Evolutionary conservation across 2,113 vertebrate species (phyloP).

Genomic region (Callipepla squamata): DNA sequence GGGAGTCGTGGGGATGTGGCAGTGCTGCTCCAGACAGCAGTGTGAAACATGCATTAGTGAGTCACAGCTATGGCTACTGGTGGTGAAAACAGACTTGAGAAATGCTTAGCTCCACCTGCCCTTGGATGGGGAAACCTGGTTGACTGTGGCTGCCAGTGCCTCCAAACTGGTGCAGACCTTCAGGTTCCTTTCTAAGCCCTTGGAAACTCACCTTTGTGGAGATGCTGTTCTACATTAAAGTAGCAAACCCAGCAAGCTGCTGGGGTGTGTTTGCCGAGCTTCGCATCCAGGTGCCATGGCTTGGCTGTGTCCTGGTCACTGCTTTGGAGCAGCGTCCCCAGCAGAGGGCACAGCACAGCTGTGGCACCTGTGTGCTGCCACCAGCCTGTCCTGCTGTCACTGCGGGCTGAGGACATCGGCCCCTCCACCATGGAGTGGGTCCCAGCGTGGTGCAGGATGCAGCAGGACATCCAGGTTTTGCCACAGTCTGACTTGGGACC

Average conservation of each 20-base stretch:
- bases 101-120: neutral
- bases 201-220: rapidly evolving
- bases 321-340: neutral
- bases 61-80: neutral
- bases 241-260: neutral
- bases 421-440: neutral
- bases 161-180: neutral
- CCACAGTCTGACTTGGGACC: neutral
- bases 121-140: neutral
- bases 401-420: rapidly evolving
- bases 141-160: neutral
- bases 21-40: neutral
- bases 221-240: rapidly evolving
- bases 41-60: neutral
- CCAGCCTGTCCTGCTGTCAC: rapidly evolving
- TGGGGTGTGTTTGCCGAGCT: rapidly evolving
- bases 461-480: neutral
- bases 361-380: neutral
- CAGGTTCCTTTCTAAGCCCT: neutral
- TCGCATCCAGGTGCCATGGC: rapidly evolving
- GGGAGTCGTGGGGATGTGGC: neutral
- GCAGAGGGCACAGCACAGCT: slow-evolving; percentile 59
- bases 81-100: neutral
- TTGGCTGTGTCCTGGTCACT: neutral
- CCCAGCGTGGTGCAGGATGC: no score